Evolutionary conservation across 37 sponge, comb jelly and placozoan genomes (phyloP).

Genomic region (Oscarella lobularis): DNA sequence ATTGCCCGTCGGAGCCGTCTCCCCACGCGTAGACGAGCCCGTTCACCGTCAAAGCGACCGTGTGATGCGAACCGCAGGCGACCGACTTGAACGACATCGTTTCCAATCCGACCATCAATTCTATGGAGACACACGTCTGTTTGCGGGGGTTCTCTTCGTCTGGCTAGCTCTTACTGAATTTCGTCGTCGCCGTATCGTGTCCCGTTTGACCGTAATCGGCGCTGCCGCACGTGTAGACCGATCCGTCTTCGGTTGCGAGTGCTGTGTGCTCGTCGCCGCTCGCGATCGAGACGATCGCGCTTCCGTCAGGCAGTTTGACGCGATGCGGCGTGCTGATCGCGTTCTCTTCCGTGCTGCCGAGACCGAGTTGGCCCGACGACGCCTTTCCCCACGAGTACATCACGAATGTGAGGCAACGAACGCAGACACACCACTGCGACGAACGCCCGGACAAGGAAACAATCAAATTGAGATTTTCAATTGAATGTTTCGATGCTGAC

Average conservation of each 20-base stretch:
- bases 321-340: background rate
- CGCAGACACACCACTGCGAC: no score
- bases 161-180: background rate
- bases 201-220: background rate
- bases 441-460: no score
- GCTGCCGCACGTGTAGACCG: background rate
- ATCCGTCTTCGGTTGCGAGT: background rate
- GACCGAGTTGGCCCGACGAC: background rate
- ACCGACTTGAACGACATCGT: background rate
- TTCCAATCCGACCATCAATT: background rate
- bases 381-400: background rate
- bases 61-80: background rate
- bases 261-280: background rate
- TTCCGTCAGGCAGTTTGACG: background rate
- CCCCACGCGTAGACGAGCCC: constrained; percentile 65
- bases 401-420: no score
- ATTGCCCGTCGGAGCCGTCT: constrained; percentile 26
- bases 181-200: background rate
- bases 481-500: no score
- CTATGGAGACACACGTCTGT: no score
- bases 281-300: background rate
- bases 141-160: no score
- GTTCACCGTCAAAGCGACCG: constrained; percentile 12
- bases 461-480: no score
- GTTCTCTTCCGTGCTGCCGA: background rate